Conservation (phyloP, 2,888 invertebrate species). For the Euzophera pinguis region DNA sequence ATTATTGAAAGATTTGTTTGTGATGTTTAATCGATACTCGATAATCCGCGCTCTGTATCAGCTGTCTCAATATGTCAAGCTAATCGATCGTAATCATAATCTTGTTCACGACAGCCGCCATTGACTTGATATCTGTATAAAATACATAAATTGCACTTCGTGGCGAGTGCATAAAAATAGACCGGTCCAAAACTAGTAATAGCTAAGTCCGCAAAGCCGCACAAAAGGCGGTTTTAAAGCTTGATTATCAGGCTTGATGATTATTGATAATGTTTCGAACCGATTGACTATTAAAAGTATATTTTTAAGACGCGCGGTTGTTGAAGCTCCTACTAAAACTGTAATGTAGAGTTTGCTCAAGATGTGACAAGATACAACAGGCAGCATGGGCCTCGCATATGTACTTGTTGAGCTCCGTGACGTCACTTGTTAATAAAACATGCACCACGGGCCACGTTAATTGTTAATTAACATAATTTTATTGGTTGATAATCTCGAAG, state of each 20-base stretch:
- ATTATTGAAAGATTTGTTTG: neutral
- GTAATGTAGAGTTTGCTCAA: too few relatives aligned
- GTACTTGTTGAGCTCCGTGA: neutral
- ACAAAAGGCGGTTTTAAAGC: neutral
- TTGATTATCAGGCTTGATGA: neutral
- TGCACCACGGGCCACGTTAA: too few relatives aligned
- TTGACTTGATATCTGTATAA: neutral
- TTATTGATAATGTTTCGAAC: neutral
- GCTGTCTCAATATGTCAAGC: neutral
- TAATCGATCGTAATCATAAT: neutral
- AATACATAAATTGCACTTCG: slow-evolving; percentile 2
- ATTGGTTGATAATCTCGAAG: neutral
- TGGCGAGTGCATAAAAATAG: neutral
- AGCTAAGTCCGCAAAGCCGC: neutral
- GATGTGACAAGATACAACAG: neutral
- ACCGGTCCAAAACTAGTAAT: neutral
- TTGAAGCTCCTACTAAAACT: too few relatives aligned
- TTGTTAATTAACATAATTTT: slow-evolving; percentile 10
- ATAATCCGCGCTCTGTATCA: neutral
- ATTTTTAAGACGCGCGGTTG: too few relatives aligned
- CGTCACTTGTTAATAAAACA: neutral
- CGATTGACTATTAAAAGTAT: neutral
- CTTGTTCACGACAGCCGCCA: neutral
- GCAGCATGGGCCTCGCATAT: neutral
- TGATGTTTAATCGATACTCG: neutral